Percentiles rank a stretch among this genome's conserved stretches.
Evolutionary conservation across 2,888 invertebrate species (phyloP).

Genomic region (Euzetes globulus): DNA sequence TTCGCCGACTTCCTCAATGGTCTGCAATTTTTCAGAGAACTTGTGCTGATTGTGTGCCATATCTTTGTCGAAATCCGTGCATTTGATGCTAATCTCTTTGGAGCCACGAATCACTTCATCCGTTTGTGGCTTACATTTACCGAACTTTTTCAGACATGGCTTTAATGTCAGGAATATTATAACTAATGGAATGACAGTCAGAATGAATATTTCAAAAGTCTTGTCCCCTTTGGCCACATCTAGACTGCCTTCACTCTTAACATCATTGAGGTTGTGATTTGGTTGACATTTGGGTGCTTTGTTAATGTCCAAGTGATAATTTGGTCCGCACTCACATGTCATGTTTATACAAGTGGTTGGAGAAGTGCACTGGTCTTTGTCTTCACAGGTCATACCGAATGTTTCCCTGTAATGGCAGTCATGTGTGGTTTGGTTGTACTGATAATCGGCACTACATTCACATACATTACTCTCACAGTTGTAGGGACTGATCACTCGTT

Average conservation of each 20-base stretch:
- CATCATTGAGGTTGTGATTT: constrained; percentile 13
- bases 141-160: constrained; percentile 11
- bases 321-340: constrained; percentile 19
- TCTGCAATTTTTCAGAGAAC: constrained; percentile 34
- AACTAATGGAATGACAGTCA: constrained; percentile 12
- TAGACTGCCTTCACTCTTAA: not conserved
- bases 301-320: constrained; percentile 2
- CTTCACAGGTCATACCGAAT: constrained; percentile 20
- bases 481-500: constrained; percentile 11
- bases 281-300: constrained; percentile 31
- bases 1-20: constrained; percentile 33
- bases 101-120: constrained; percentile 24
- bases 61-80: not conserved
- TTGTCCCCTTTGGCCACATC: constrained; percentile 21
- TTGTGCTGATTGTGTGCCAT: not conserved
- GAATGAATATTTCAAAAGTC: constrained; percentile 9
- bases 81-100: constrained; percentile 25
- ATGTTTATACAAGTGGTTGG: not conserved
- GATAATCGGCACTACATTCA: constrained; percentile 23
- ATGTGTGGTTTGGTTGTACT: constrained; percentile 28
- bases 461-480: constrained; percentile 29
- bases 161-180: constrained; percentile 8
- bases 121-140: constrained; percentile 24
- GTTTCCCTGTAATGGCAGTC: constrained; percentile 34
- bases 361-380: not conserved